Conservation (phyloP, 2,797 vertebrate genomes). For the Moxostoma hubbsi region DNA sequence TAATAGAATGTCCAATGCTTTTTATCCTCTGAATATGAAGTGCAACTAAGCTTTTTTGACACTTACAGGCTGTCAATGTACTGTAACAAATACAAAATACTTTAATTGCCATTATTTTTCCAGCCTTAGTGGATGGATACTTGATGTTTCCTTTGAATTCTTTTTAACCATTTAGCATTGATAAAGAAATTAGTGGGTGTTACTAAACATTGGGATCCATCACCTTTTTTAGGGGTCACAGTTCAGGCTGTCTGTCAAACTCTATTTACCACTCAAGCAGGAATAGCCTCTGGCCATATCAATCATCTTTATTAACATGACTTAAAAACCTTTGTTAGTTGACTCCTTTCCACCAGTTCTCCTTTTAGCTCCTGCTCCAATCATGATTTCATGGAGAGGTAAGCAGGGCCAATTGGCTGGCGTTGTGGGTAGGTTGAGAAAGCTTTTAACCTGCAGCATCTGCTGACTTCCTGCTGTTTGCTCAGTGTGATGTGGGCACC, state of each 20-base stretch:
- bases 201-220: conserved; percentile 70
- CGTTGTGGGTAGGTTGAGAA: conserved; percentile 77
- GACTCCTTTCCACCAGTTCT: conserved; percentile 66
- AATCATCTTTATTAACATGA: conserved; percentile 84
- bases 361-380: conserved; percentile 78
- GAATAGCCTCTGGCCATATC: conserved; percentile 79
- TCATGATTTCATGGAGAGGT: conserved; percentile 81
- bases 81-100: conserved; percentile 38
- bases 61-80: conserved; percentile 37
- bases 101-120: conserved; percentile 58
- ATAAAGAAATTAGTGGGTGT: conserved; percentile 69
- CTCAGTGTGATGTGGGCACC: conserved; percentile 84
- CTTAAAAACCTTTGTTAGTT: conserved; percentile 81
- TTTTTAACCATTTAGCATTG: conserved; percentile 43
- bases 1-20: not conserved
- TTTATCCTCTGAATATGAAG: not conserved
- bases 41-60: not conserved
- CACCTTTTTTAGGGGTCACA: conserved; percentile 70
- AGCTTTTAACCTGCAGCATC: conserved; percentile 86
- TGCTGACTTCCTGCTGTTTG: conserved; percentile 80
- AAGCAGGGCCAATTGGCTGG: conserved; percentile 76
- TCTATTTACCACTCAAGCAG: conserved; percentile 68
- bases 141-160: conserved; percentile 67
- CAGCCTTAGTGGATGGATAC: conserved; percentile 59
- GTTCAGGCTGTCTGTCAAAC: conserved; percentile 75